Evolutionary conservation across 2,888 invertebrate species (phyloP).

Genomic region (Blastobasis lacticolella): DNA sequence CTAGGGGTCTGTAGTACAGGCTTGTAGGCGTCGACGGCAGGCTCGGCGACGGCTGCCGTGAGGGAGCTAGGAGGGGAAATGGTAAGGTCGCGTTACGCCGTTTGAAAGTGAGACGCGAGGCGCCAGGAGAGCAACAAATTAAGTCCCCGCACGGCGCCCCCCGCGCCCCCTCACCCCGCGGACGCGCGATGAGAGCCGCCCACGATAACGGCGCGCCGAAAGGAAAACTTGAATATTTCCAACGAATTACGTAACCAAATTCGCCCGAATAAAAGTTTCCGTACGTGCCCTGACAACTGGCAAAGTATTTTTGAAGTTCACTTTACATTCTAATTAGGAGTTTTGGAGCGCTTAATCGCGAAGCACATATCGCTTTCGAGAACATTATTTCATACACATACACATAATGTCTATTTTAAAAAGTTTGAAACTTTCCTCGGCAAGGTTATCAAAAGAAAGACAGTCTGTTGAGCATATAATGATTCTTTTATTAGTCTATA

Average conservation of each 20-base stretch:
- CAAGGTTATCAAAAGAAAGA: too few relatives aligned
- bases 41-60: too few relatives aligned
- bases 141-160: constrained; percentile 64
- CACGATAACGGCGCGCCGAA: constrained; percentile 65
- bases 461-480: not conserved
- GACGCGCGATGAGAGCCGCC: constrained; percentile 54
- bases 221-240: constrained; percentile 69
- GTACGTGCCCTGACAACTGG: constrained; percentile 55
- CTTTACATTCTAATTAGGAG: constrained; percentile 52
- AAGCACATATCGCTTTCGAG: constrained; percentile 24
- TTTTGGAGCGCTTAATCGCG: constrained; percentile 45
- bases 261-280: constrained; percentile 56
- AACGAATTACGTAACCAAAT: constrained; percentile 64
- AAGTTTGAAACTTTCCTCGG: too few relatives aligned
- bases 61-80: constrained; percentile 49
- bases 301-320: constrained; percentile 53
- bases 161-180: constrained; percentile 30
- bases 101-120: constrained; percentile 72
- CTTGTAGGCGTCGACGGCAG: too few relatives aligned
- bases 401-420: too few relatives aligned
- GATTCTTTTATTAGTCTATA: constrained; percentile 10
- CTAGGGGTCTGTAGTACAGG: too few relatives aligned
- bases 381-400: constrained; percentile 23
- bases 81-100: constrained; percentile 66
- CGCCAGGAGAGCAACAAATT: constrained; percentile 75